These are phyloP conservation scores for Lycocerus yunnanus DNA, from an alignment of 2,888 invertebrate genomes.

Conservation along the genomic window DNA sequence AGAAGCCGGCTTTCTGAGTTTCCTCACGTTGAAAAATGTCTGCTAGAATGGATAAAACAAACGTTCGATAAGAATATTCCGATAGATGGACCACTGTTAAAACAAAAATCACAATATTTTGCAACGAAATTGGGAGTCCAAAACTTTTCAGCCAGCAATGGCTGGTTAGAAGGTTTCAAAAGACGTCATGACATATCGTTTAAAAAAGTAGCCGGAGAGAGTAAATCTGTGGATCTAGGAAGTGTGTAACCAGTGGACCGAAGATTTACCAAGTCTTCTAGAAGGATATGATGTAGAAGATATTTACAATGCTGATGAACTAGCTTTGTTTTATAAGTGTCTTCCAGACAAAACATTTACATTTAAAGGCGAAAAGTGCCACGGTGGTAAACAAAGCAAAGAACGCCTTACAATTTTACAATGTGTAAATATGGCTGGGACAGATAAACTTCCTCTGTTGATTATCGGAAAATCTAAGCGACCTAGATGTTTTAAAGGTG, in stretches of 20 bases:
- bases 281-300: too few species aligned
- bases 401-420: too few species aligned
- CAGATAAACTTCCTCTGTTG: too few species aligned
- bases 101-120: not conserved
- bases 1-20: too few species aligned
- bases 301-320: too few species aligned
- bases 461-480: too few species aligned
- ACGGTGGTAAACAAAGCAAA: too few species aligned
- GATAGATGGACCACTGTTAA: not conserved
- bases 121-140: not conserved
- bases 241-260: not conserved
- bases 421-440: too few species aligned
- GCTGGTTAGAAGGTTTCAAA: not conserved
- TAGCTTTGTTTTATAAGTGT: too few species aligned
- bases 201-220: not conserved
- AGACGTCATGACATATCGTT: not conserved
- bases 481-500: too few species aligned
- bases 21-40: not conserved
- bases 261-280: not conserved
- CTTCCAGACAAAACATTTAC: too few species aligned
- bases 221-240: not conserved
- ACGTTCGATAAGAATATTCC: not conserved
- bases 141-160: not conserved
- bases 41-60: not conserved
- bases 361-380: too few species aligned